phyloP scores from a whole-genome alignment of 2,113 vertebrate species.

The Lagopus muta region DNA sequence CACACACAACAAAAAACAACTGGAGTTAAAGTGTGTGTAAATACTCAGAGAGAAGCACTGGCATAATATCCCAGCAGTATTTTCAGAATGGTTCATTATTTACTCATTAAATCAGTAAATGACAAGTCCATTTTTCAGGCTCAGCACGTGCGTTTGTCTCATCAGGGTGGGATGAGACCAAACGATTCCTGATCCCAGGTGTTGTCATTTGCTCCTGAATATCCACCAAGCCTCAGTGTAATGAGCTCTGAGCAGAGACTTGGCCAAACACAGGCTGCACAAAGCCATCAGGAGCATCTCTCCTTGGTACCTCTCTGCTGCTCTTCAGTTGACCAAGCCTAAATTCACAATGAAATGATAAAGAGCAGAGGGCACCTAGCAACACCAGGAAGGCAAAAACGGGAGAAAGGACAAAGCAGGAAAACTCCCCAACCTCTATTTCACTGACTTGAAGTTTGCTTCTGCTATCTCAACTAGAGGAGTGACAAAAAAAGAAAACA shows the following conservation, averaged over 20 bases:
- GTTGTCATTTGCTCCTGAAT: not conserved
- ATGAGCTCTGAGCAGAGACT: not conserved
- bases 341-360: not conserved
- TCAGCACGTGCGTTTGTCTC: not conserved
- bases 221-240: not conserved
- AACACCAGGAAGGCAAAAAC: not conserved
- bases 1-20: conserved; percentile 43
- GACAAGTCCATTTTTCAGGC: conserved; percentile 31
- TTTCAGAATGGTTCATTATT: conserved; percentile 43
- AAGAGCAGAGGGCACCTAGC: not conserved
- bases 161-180: not conserved
- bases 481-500: not conserved
- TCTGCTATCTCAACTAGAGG: not conserved
- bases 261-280: not conserved
- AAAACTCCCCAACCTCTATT: fast-evolving
- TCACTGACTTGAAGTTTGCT: not conserved
- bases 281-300: not conserved
- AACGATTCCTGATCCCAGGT: not conserved
- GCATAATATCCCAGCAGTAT: not conserved
- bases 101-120: conserved; percentile 13
- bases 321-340: not conserved
- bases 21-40: conserved; percentile 32
- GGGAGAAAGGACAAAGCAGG: not conserved
- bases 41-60: conserved; percentile 21
- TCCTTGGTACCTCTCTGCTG: not conserved